Evolutionary conservation across 2,113 vertebrate genomes (phyloP).

Genomic region (Columba janthina): DNA sequence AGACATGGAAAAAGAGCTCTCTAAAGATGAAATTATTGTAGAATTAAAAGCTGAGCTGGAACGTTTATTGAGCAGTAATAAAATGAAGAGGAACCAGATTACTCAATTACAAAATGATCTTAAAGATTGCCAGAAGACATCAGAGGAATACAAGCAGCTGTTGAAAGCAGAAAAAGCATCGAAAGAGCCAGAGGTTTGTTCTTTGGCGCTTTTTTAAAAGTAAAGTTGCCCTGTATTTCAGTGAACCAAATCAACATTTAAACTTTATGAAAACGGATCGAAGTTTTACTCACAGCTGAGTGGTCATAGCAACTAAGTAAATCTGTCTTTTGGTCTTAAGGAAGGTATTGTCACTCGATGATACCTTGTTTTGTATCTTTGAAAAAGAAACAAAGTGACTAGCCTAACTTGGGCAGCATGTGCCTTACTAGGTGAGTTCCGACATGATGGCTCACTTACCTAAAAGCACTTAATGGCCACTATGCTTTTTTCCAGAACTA

Average conservation of each 20-base stretch:
- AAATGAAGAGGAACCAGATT: conserved; percentile 85
- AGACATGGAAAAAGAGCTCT: conserved; percentile 71
- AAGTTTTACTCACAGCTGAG: background rate
- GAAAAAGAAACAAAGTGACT: background rate
- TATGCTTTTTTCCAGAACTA: background rate
- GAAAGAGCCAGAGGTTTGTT: conserved; percentile 71
- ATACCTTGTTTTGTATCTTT: background rate
- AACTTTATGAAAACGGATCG: background rate
- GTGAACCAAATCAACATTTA: background rate
- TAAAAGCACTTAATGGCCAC: background rate
- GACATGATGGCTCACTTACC: background rate
- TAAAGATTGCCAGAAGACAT: conserved; percentile 67
- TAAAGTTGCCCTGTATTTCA: background rate
- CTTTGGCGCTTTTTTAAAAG: background rate
- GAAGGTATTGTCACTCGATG: background rate
- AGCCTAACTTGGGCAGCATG: background rate
- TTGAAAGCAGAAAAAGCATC: conserved; percentile 71
- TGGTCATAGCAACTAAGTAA: background rate
- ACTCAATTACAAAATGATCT: conserved; percentile 84
- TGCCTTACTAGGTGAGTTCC: background rate
- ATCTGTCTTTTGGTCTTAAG: background rate
- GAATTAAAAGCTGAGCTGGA: conserved; percentile 86
- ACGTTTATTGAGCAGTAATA: conserved; percentile 84
- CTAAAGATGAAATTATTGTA: conserved; percentile 81
- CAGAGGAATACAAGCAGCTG: conserved; percentile 74